Percentiles rank a stretch among this genome's conserved stretches.
phyloP scores from a whole-genome alignment of 2,797 vertebrate genomes.

The Coreius guichenoti region DNA sequence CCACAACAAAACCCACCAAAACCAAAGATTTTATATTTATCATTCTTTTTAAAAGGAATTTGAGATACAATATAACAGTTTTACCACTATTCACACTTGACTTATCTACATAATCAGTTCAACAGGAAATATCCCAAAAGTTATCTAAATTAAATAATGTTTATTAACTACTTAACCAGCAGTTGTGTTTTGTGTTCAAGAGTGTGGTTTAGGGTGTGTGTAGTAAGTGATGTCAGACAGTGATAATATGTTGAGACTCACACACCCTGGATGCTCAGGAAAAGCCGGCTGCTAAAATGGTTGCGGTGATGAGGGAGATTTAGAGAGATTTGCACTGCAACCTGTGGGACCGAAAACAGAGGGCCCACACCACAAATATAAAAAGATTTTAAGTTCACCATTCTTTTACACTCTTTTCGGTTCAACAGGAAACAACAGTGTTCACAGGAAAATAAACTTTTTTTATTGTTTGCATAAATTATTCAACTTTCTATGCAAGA shows the following conservation, averaged over 20 bases:
- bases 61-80: neutral
- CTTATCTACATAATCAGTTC: no score
- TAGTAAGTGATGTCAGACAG: neutral
- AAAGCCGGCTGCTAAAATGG: conserved; percentile 28
- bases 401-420: neutral
- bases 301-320: neutral
- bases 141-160: neutral
- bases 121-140: neutral
- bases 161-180: neutral
- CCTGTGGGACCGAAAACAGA: neutral
- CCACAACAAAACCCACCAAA: neutral
- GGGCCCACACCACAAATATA: neutral
- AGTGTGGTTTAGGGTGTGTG: neutral
- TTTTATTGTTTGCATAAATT: neutral
- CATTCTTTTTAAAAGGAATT: neutral
- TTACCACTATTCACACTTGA: neutral
- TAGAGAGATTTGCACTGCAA: neutral
- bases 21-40: neutral
- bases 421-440: neutral
- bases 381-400: neutral
- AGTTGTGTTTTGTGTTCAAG: neutral
- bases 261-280: neutral
- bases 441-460: neutral
- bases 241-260: neutral
- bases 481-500: neutral